Evolutionary conservation across 2,797 vertebrate species (phyloP).

Genomic region (Sparus aurata): DNA sequence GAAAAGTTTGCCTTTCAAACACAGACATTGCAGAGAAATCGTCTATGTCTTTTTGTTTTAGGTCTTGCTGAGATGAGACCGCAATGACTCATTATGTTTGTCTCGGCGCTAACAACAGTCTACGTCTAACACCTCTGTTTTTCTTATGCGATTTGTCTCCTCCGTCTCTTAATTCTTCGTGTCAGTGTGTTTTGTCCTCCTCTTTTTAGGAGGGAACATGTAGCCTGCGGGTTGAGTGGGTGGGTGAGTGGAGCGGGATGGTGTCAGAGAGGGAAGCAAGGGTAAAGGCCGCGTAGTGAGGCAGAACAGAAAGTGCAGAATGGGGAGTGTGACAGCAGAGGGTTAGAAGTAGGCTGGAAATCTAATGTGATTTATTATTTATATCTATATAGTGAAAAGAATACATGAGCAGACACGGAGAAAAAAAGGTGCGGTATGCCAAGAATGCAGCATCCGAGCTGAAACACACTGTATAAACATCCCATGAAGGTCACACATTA

Average conservation of each 20-base stretch:
- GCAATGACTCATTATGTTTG: constrained; percentile 33
- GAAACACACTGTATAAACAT: constrained; percentile 2
- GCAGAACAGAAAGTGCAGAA: constrained; percentile 21
- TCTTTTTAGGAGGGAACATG: constrained; percentile 20
- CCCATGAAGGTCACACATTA: constrained; percentile 37
- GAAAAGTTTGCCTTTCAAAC: neutral
- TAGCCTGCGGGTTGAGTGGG: constrained; percentile 41
- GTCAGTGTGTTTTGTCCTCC: constrained; percentile 22
- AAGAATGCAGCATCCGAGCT: neutral
- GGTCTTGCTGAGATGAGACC: constrained; percentile 20
- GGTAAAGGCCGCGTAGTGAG: constrained; percentile 8
- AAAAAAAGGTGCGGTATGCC: neutral
- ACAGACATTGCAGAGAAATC: neutral
- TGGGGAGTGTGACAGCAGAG: neutral
- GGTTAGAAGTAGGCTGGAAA: constrained; percentile 6
- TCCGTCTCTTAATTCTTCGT: constrained; percentile 34
- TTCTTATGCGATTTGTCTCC: constrained; percentile 5
- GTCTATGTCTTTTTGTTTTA: constrained; percentile 20
- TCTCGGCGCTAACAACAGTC: constrained; percentile 28
- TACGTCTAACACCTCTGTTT: constrained; percentile 34
- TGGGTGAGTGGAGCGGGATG: constrained; percentile 41
- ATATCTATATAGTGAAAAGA: constrained; percentile 24
- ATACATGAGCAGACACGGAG: neutral
- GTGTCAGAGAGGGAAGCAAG: constrained; percentile 11
- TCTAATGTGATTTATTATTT: constrained; percentile 30